Evolutionary conservation across 2,113 vertebrate species (phyloP).

Genomic region (Myodes glareolus): DNA sequence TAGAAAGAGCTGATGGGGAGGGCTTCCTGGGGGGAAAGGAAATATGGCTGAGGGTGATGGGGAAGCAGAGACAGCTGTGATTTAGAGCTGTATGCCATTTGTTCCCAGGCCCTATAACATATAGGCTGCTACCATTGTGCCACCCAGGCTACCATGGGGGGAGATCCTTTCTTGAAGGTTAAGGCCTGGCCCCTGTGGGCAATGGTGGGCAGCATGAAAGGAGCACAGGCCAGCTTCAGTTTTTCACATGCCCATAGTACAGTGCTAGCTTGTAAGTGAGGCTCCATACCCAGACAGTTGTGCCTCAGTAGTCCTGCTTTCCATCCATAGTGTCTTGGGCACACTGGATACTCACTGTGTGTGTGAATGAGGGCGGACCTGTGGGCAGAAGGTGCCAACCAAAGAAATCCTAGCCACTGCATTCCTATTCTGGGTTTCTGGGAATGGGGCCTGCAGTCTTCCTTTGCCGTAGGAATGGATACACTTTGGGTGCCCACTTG

Average conservation of each 20-base stretch:
- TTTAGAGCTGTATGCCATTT: background rate
- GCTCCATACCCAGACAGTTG: background rate
- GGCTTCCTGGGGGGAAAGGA: background rate
- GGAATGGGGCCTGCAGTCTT: background rate
- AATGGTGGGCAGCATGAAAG: background rate
- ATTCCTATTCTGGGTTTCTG: background rate
- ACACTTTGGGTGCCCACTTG: background rate
- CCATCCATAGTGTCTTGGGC: background rate
- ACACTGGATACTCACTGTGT: background rate
- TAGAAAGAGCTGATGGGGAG: background rate
- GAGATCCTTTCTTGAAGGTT: background rate
- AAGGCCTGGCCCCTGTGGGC: background rate
- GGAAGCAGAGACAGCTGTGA: background rate
- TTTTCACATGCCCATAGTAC: background rate
- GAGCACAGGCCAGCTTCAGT: background rate
- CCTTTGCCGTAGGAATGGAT: background rate
- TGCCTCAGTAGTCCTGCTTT: no score
- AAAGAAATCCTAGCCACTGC: background rate
- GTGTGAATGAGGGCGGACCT: background rate
- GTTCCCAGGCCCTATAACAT: background rate
- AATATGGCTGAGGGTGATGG: rapidly evolving
- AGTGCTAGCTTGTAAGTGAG: no score
- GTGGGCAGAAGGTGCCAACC: background rate
- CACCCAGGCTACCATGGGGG: background rate
- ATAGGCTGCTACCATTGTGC: rapidly evolving